phyloP scores from a whole-genome alignment of 2,797 vertebrate species.

The Anas bahamensis region DNA sequence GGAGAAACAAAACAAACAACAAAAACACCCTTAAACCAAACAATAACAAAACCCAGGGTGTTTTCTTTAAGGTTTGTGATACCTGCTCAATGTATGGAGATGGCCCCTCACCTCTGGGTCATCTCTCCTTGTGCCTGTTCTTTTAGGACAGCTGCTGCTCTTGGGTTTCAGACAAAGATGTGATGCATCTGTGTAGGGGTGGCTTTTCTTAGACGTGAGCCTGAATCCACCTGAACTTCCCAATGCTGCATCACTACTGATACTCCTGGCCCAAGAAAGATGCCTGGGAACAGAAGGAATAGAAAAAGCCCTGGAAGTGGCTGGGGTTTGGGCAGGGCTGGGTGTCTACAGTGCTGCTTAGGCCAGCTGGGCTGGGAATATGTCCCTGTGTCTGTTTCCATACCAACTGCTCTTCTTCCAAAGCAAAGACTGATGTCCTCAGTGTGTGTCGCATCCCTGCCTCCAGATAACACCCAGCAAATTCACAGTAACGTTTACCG shows the following conservation, averaged over 20 bases:
- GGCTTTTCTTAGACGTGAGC: not conserved
- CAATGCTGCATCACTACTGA: not conserved
- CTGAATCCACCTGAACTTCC: not conserved
- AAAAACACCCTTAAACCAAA: not conserved
- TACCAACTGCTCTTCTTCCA: not conserved
- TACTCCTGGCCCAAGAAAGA: not conserved
- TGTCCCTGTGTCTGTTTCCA: not conserved
- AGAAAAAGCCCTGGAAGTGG: not conserved
- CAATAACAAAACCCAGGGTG: not conserved
- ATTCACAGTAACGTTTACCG: not conserved
- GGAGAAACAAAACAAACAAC: not conserved
- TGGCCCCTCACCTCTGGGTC: not conserved
- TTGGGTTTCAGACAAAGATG: not conserved
- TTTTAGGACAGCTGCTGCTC: not conserved
- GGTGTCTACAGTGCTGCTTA: not conserved
- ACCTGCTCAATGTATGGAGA: not conserved
- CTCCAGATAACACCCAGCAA: not conserved
- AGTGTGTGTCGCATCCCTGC: fast-evolving
- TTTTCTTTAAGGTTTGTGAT: not conserved
- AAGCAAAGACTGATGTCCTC: not conserved
- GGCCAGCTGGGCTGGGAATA: not conserved
- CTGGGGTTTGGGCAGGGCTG: not conserved
- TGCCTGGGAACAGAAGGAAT: not conserved
- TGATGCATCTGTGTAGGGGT: not conserved
- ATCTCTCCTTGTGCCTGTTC: not conserved